These are phyloP conservation scores for Scaptomyza caliginosa DNA, from an alignment of 2,888 invertebrate genomes.

Conservation along the genomic window DNA sequence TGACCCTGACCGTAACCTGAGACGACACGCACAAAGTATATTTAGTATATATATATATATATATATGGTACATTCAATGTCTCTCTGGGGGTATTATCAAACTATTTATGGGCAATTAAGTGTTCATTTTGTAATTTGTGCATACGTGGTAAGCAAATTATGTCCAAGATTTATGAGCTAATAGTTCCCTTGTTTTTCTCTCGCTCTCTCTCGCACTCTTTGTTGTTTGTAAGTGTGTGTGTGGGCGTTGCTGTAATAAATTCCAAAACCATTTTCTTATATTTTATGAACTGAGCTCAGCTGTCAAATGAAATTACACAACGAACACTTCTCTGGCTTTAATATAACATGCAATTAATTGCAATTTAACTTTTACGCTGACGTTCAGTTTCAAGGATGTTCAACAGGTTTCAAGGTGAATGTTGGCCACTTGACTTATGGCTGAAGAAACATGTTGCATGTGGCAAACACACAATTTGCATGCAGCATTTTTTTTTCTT, in stretches of 20 bases:
- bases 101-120: conserved; percentile 74
- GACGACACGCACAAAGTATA: conserved; percentile 18
- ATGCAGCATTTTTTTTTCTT: conserved; percentile 54
- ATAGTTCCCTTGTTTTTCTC: conserved; percentile 15
- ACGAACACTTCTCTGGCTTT: conserved; percentile 41
- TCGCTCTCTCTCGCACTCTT: conserved; percentile 3
- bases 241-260: conserved; percentile 42
- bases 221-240: conserved; percentile 9
- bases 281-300: conserved; percentile 50
- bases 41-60: not conserved
- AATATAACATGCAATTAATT: conserved; percentile 63
- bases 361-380: conserved; percentile 39
- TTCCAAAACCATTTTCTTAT: conserved; percentile 56
- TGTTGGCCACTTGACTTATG: conserved; percentile 51
- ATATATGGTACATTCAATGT: not conserved
- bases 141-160: conserved; percentile 63
- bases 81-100: conserved; percentile 55
- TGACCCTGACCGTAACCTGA: conserved; percentile 62
- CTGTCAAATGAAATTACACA: conserved; percentile 51
- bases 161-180: conserved; percentile 63
- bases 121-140: conserved; percentile 68
- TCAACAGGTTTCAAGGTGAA: conserved; percentile 71
- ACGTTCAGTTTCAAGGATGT: conserved; percentile 39
- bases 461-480: conserved; percentile 42
- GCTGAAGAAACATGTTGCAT: conserved; percentile 69